Percentiles rank a stretch among this genome's conserved stretches.
Conservation (phyloP, 2,113 vertebrate genomes). For the Actenoides hombroni region DNA sequence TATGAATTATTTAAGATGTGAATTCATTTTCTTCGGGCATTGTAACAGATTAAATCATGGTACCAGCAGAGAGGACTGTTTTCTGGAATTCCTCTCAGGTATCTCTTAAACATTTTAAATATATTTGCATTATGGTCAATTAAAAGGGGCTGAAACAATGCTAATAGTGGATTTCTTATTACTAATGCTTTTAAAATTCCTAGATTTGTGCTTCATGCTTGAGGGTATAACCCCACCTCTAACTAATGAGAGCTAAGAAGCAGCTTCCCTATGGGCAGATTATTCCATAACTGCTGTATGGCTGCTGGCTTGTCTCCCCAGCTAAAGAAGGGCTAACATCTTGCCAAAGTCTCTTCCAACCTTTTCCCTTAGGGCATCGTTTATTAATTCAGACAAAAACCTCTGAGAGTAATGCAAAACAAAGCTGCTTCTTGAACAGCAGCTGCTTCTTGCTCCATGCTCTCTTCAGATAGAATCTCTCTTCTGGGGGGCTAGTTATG, state of each 20-base stretch:
- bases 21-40: slow-evolving; percentile 31
- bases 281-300: slow-evolving; percentile 1
- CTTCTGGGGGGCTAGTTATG: neutral
- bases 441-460: neutral
- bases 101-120: slow-evolving; percentile 17
- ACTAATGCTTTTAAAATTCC: slow-evolving; percentile 50
- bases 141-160: slow-evolving; percentile 49
- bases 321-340: slow-evolving; percentile 14
- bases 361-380: slow-evolving; percentile 1
- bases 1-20: slow-evolving; percentile 41
- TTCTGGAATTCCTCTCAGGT: slow-evolving; percentile 16
- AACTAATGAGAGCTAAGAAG: slow-evolving; percentile 47
- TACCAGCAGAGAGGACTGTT: neutral
- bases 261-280: slow-evolving; percentile 41
- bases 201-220: slow-evolving; percentile 31
- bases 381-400: slow-evolving; percentile 61
- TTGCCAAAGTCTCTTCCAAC: slow-evolving; percentile 37
- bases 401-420: neutral
- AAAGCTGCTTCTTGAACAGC: slow-evolving; percentile 20
- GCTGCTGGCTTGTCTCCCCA: slow-evolving; percentile 36
- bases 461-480: neutral
- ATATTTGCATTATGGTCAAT: slow-evolving; percentile 43
- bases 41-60: neutral
- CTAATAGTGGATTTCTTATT: slow-evolving; percentile 46
- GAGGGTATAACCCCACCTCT: slow-evolving; percentile 36